Evolutionary conservation across 2,888 invertebrate species (phyloP).

Genomic region (Ptilodon capucinus): DNA sequence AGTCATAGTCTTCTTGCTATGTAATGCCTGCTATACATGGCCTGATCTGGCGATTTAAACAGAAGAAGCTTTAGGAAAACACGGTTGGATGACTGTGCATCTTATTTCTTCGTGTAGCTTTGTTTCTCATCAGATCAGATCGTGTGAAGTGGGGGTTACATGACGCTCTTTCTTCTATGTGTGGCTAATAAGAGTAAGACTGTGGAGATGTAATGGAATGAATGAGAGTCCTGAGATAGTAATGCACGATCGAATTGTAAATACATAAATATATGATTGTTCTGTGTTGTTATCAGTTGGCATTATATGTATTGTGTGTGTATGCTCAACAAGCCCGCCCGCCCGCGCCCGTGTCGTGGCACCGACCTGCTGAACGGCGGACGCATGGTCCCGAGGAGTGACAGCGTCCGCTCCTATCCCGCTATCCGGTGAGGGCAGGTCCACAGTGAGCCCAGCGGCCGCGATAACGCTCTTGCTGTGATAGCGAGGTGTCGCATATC

Average conservation of each 20-base stretch:
- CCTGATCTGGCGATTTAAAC: too few relatives aligned
- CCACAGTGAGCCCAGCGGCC: constrained; percentile 93
- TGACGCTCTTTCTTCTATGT: constrained; percentile 7
- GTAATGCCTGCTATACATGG: too few relatives aligned
- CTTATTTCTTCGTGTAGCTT: too few relatives aligned
- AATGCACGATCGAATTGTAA: constrained; percentile 20
- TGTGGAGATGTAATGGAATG: constrained; percentile 21
- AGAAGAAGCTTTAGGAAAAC: too few relatives aligned
- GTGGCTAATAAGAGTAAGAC: constrained; percentile 7
- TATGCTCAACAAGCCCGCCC: constrained; percentile 57
- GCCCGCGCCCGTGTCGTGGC: constrained; percentile 67
- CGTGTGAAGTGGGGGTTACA: too few relatives aligned
- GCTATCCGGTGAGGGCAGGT: constrained; percentile 97
- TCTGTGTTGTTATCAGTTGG: constrained; percentile 21
- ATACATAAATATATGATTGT: constrained; percentile 32
- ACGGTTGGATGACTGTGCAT: too few relatives aligned
- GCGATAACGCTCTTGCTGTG: constrained; percentile 88
- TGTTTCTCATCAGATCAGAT: too few relatives aligned
- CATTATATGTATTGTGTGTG: constrained; percentile 37
- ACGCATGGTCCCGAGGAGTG: constrained; percentile 92
- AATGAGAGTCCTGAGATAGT: constrained; percentile 22
- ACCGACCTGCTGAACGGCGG: constrained; percentile 94
- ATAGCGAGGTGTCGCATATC: constrained; percentile 87
- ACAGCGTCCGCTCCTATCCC: constrained; percentile 97
- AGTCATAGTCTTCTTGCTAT: constrained; percentile 11